These are phyloP conservation scores for Eupithecia subumbrata DNA, from an alignment of 2,888 invertebrate species.

Conservation along the genomic window DNA sequence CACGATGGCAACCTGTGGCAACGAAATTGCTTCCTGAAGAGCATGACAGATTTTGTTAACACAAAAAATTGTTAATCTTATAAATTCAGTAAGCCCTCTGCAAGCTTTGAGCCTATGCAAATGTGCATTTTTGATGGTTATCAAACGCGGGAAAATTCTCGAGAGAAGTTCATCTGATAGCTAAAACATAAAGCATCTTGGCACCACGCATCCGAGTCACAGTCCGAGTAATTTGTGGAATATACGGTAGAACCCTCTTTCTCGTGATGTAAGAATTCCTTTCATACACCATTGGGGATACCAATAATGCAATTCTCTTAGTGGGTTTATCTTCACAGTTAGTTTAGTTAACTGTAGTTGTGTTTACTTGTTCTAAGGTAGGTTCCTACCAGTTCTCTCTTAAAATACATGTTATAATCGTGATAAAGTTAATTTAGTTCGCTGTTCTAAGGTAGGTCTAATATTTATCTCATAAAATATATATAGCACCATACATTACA, in stretches of 20 bases:
- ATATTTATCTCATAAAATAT: not conserved
- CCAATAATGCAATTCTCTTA: not conserved
- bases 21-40: conserved; percentile 17
- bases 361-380: too few species aligned
- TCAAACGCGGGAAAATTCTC: not conserved
- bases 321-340: not conserved
- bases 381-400: too few species aligned
- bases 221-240: not conserved
- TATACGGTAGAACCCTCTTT: not conserved
- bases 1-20: conserved; percentile 46
- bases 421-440: not conserved
- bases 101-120: not conserved
- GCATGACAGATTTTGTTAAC: not conserved
- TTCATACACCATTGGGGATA: too few species aligned
- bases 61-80: not conserved
- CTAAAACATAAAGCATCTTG: not conserved
- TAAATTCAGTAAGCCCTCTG: not conserved
- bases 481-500: not conserved
- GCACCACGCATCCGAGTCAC: not conserved
- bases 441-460: not conserved
- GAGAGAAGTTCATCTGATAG: conserved; percentile 2
- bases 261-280: too few species aligned
- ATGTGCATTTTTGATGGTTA: not conserved
- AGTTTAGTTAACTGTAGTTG: not conserved
- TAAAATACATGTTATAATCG: too few species aligned